Conservation (phyloP, 92 coral and sea anemone species). For the Palythoa grandiflora region DNA sequence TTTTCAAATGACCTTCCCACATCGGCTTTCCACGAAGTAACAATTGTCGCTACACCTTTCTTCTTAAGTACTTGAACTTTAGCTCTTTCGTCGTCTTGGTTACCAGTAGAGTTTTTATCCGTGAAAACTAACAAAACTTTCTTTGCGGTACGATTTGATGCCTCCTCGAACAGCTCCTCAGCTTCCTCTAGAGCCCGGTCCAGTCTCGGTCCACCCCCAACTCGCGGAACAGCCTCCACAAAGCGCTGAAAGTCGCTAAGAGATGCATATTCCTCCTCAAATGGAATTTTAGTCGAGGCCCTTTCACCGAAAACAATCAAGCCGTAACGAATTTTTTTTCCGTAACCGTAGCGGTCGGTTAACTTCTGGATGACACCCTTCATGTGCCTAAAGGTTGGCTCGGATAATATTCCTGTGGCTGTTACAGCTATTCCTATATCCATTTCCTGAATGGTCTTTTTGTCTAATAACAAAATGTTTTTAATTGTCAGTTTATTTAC, state of each 20-base stretch:
- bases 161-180: slow-evolving; percentile 56
- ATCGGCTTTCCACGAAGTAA: slow-evolving; percentile 13
- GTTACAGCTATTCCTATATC: slow-evolving; percentile 43
- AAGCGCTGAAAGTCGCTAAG: slow-evolving; percentile 19
- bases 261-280: slow-evolving; percentile 47
- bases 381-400: slow-evolving; percentile 73
- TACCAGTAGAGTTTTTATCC: slow-evolving; percentile 33
- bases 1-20: slow-evolving; percentile 9
- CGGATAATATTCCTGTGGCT: slow-evolving; percentile 43
- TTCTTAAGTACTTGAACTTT: slow-evolving; percentile 15
- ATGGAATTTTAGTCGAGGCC: slow-evolving; percentile 61
- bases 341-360: slow-evolving; percentile 70
- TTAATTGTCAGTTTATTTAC: background rate
- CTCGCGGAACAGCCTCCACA: slow-evolving; percentile 50
- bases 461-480: background rate
- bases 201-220: slow-evolving; percentile 48
- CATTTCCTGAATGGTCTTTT: slow-evolving; percentile 15
- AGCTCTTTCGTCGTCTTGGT: slow-evolving; percentile 22
- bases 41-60: slow-evolving; percentile 27
- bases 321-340: slow-evolving; percentile 74
- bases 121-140: slow-evolving; percentile 38
- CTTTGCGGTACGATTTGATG: slow-evolving; percentile 38
- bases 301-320: slow-evolving; percentile 73
- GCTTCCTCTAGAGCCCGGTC: slow-evolving; percentile 44
- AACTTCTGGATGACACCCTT: slow-evolving; percentile 70